Evolutionary conservation across 2,113 vertebrate genomes (phyloP).

Genomic region (Climacteris rufus): DNA sequence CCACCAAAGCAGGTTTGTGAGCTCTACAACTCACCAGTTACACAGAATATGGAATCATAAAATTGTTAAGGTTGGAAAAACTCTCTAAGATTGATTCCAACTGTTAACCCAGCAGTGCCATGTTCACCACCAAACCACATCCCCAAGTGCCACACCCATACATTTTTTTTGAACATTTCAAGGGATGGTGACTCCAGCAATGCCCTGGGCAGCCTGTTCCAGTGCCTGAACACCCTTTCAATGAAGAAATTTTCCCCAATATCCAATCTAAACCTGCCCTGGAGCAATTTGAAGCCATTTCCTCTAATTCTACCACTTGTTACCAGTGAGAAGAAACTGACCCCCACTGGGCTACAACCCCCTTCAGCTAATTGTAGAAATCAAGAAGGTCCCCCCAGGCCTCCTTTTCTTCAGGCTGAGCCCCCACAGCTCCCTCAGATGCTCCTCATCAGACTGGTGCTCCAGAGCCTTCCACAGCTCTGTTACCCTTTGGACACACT

Average conservation of each 20-base stretch:
- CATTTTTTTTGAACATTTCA: background rate
- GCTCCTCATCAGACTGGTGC: background rate
- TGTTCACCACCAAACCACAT: background rate
- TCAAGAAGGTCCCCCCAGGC: background rate
- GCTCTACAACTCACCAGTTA: background rate
- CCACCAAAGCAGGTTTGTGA: background rate
- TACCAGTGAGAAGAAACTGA: background rate
- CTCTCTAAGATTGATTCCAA: background rate
- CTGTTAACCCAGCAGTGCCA: background rate
- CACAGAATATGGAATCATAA: background rate
- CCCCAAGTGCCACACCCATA: background rate
- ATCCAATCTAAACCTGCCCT: background rate
- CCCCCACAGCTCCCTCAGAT: background rate
- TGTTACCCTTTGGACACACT: background rate
- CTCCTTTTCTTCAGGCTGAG: background rate
- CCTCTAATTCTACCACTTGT: background rate
- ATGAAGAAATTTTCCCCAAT: background rate
- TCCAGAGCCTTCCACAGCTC: background rate
- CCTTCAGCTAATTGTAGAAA: background rate
- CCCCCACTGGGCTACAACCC: background rate
- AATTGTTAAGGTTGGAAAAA: background rate
- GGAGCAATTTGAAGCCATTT: background rate
- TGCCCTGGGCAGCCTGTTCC: background rate
- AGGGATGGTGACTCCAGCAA: background rate
- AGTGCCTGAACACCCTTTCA: background rate